Base-by-base conservation (phyloP, 2,797 vertebrate species). In the Eremophila alpestris region DNA sequence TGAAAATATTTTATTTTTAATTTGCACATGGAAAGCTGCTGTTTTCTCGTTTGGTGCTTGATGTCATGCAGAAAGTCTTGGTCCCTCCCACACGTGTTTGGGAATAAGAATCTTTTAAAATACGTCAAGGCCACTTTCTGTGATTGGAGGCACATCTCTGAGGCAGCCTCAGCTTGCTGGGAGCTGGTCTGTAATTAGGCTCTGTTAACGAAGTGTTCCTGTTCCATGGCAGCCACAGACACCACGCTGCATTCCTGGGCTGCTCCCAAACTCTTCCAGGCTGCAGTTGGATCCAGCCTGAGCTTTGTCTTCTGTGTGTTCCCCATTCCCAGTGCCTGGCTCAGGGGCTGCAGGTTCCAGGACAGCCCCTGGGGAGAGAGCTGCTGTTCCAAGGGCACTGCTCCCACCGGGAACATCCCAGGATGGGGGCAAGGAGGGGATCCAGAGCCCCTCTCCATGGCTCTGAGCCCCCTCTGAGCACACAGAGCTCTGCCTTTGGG, bases 371-470 rank as follows among this genome's bases (percentile, higher is more conserved):
- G 2, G 11, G 27, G 58, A 13, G 9, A 23, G 36, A 38, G 34
- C 56, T 38, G 34, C 9, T 18, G 2, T 5, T 41, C 13, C 48
- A 7, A 27, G 40, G 65, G 48, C 23, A 1, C 20, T 8, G 51
- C 13, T 32, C 38, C 11, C 8, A 8, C 4, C 1, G 7, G 2
- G 4, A 14, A 4, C 40, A 41, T 5, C 41, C 26, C 0, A 1
- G 77, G 13, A 9, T 17, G 45, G 3, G 26, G 30, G 1, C 4
- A 9, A 5, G 75, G 46, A 77, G 58, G 16, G 2, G 45, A 18
- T n/a, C 48, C 10, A 4, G 68, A 38, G 36, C 36, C 16, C 29
- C 40, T 5, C 4, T 7, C 32, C 2, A 0, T 19, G 48, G 56
- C 75, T 11, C 32, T 3, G 46, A 49, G 62, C n/a, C 2, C n/a